Evolutionary conservation across 2,888 invertebrate genomes (phyloP).

Genomic region (Nomada lathburiana): DNA sequence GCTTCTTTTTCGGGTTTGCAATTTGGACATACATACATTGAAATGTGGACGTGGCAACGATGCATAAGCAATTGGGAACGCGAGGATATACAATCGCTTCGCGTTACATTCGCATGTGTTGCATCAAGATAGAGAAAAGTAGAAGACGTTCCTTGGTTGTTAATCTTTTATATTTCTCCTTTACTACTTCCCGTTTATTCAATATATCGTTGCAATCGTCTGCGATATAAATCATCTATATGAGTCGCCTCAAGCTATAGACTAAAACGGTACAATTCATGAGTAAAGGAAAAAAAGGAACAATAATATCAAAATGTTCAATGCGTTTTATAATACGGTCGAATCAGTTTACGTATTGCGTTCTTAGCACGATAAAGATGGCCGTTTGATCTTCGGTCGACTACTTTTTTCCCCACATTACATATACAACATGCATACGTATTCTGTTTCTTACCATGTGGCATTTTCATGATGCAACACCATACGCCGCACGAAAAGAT

Average conservation of each 20-base stretch:
- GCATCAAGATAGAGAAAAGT: conserved; percentile 29
- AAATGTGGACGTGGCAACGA: conserved; percentile 42
- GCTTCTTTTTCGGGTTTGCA: conserved; percentile 3
- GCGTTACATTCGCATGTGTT: conserved; percentile 34
- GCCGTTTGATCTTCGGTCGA: neutral
- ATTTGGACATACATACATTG: conserved; percentile 11
- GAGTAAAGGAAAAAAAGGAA: neutral
- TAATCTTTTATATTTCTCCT: conserved; percentile 36
- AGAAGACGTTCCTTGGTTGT: conserved; percentile 45
- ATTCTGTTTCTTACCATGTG: neutral
- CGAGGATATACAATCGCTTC: conserved; percentile 27
- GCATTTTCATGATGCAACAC: neutral
- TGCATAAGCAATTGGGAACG: conserved; percentile 43
- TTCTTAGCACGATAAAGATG: neutral
- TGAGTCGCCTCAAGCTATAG: neutral
- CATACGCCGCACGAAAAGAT: neutral
- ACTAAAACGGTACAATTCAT: neutral
- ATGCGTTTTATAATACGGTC: neutral
- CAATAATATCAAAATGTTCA: neutral
- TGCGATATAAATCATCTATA: neutral
- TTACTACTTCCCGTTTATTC: conserved; percentile 35
- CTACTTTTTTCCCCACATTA: neutral
- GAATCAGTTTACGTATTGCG: neutral
- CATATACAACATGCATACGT: neutral
- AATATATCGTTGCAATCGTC: neutral